Evolutionary conservation across 2,113 vertebrate species (phyloP), one percentile per base, ranked within the genome.

Genomic region (Diadophis punctatus): DNA sequence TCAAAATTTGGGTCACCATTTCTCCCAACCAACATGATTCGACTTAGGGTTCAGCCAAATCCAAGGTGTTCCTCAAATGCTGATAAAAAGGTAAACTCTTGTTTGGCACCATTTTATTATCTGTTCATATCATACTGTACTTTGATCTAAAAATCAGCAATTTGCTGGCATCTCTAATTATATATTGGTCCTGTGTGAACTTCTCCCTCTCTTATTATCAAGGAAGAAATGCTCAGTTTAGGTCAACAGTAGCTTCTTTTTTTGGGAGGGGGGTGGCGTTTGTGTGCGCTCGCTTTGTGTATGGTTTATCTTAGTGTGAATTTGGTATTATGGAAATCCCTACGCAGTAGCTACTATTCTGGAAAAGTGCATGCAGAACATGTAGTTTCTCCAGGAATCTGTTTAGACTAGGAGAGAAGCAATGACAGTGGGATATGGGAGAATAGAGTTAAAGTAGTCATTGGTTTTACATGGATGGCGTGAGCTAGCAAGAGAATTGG

Each of bases 71-170:
- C 34, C 74, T 80, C 16, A 80, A 95, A 92, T 51, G 74, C 58
- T 56, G 8, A 55, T n/a, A 90, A 90, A 90, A 80, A n/a, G 49
- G 49, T 89, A 30, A 60, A 96, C 95, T 95, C 95, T 93, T 95
- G 94, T 94, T 96, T 93, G 90, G 74, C 68, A 34, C 87, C 68
- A 94, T 96, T 96, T 96, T 96, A 95, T 96, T 96, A 94, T 96
- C 74, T 51, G 16, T 43, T 55, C 49, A 52, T 22, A 46, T 56
- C 39, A n/a, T 30, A 43, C 4, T 85, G 80, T 16, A 25, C 16
- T 88, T 87, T 12, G 43, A 8, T 92, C 86, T 60, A 58, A 48
- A 90, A n/a, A 27, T 10, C 90, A 48, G 85, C 68, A 74, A 22
- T 86, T 90, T 92, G 90, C 6, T 95, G 49, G 49, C 86, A 8